Conservation (phyloP, 2,888 invertebrate genomes). For the Tenthredo notha region DNA sequence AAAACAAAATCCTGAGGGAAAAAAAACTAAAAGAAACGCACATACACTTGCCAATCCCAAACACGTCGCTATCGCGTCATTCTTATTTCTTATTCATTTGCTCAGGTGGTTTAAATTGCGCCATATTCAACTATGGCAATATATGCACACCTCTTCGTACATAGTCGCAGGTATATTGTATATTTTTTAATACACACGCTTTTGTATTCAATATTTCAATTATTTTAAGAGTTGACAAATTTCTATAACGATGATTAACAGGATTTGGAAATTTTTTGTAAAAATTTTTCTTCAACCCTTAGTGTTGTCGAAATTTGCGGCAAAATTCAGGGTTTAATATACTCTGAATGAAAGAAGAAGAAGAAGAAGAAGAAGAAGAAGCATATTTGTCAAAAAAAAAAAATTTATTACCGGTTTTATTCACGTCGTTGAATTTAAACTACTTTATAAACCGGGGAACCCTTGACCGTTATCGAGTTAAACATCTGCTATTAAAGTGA, state of each 20-base stretch:
- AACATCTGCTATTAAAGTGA: slow-evolving; percentile 13
- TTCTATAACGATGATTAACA: neutral
- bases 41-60: neutral
- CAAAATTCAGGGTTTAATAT: neutral
- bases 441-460: neutral
- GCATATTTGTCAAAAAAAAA: neutral
- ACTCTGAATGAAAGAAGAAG: neutral
- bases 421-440: neutral
- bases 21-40: neutral
- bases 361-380: neutral
- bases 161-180: neutral
- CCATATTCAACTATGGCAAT: neutral
- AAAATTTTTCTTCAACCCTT: neutral
- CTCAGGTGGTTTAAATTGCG: neutral
- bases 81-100: neutral
- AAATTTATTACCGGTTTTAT: neutral
- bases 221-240: neutral
- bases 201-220: neutral
- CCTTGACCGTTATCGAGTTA: slow-evolving; percentile 20
- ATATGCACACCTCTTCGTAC: neutral
- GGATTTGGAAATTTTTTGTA: too few species aligned
- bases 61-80: slow-evolving; percentile 14
- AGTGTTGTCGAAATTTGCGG: neutral
- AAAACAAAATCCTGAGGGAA: neutral
- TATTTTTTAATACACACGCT: neutral